Evolutionary conservation across 2,888 invertebrate species (phyloP), one percentile per base, ranked within the genome.

Genomic region (Argynnis bischoffii): DNA sequence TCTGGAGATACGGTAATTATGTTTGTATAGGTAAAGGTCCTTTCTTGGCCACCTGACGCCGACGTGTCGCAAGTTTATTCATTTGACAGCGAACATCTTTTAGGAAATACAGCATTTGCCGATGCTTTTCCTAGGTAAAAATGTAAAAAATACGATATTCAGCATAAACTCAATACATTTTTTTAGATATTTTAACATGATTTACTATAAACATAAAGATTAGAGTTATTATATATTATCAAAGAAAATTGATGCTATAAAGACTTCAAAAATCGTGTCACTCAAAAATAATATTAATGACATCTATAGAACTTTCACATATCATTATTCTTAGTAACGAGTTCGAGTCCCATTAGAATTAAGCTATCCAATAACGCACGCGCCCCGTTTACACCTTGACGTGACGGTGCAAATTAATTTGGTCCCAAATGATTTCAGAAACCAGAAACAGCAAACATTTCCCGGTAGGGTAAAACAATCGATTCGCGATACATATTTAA

Each of bases 1-100:
- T 78, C 76, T 79, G 78, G 80, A 79, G 81, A 77, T 78, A 81
- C 80, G 77, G 78, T 83, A 85, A 86, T 87, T 87, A 86, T 86
- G 83, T 83, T 78, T 72, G 73, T 76, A 72, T 74, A 75, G 78
- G 75, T 75, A 72, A 69, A 76, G 35, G 72, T 71, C 79, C 78
- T 77, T 79, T 77, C 79, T 74, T 74, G 76, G 78, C 77, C 79
- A 80, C 81, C 78, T 81, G 83, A 84, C 80, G 72, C 61, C 68
- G 64, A 69, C 72, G 67, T 68, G 60, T 66, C 60, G 63, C 63
- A 47, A 55, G 70, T 70, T 73, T 71, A 76, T 74, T 75, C 75
- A 75, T 68, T 64, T 63, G 63, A 60, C 67, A 48, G 18, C 3
- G 47, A 53, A 67, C 69, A 72, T 67, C 51, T 15, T 35, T 41